Evolutionary conservation across 2,797 vertebrate genomes (phyloP).

Genomic region (Cyprinodon diabolis): DNA sequence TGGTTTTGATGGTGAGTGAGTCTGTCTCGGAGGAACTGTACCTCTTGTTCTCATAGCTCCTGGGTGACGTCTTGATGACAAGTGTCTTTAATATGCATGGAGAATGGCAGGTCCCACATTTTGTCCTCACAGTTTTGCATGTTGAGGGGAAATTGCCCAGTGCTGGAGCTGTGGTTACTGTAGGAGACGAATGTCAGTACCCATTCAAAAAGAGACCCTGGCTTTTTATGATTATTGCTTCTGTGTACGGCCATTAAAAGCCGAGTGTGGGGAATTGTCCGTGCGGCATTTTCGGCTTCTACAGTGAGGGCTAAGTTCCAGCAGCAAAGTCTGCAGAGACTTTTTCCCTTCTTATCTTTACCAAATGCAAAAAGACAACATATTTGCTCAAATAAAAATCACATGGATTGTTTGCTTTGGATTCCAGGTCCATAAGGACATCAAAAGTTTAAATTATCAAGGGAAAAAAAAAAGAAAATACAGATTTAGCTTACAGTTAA

Average conservation of each 20-base stretch:
- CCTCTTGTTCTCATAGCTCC: slow-evolving; percentile 88
- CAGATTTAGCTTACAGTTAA: slow-evolving; percentile 14
- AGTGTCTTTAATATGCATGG: slow-evolving; percentile 94
- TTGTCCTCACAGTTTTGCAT: slow-evolving; percentile 81
- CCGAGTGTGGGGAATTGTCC: slow-evolving; percentile 68
- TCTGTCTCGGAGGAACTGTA: slow-evolving; percentile 91
- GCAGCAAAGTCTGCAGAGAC: slow-evolving; percentile 56
- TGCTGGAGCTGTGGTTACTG: slow-evolving; percentile 64
- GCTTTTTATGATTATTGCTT: slow-evolving; percentile 84
- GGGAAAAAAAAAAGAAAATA: background rate
- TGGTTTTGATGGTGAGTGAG: slow-evolving; percentile 97
- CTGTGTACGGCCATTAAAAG: slow-evolving; percentile 78
- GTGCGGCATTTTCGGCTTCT: slow-evolving; percentile 60
- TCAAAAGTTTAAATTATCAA: slow-evolving; percentile 13
- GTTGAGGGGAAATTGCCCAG: slow-evolving; percentile 80
- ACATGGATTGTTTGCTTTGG: slow-evolving; percentile 41
- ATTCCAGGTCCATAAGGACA: slow-evolving; percentile 35
- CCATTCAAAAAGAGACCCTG: slow-evolving; percentile 76
- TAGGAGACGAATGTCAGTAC: slow-evolving; percentile 75
- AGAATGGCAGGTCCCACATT: slow-evolving; percentile 85
- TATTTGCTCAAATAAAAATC: slow-evolving; percentile 55
- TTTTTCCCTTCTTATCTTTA: slow-evolving; percentile 50
- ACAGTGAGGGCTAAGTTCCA: slow-evolving; percentile 58
- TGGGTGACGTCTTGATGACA: slow-evolving; percentile 96
- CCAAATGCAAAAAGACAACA: slow-evolving; percentile 58